A percentile compares a stretch with the other conserved stretches of the same genome.
phyloP scores from a whole-genome alignment of 2,113 vertebrate species.

The Prietella phreatophila region DNA sequence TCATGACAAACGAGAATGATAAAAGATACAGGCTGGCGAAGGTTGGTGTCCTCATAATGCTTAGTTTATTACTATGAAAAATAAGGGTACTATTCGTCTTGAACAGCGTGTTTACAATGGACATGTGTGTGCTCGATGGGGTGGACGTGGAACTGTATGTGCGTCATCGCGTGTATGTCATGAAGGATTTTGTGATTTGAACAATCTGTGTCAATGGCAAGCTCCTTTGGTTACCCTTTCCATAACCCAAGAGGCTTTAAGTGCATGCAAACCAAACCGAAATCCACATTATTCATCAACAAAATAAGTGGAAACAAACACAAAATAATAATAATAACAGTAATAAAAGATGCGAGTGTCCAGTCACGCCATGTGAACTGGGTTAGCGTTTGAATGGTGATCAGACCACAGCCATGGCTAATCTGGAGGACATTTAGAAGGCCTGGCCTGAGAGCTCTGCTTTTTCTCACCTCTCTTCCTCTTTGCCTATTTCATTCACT shows the following conservation, averaged over 20 bases:
- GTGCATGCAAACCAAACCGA: constrained; percentile 21
- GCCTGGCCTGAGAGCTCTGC: constrained; percentile 46
- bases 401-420: neutral
- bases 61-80: constrained; percentile 43
- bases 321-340: neutral
- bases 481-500: constrained; percentile 53
- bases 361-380: neutral
- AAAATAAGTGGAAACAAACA: constrained; percentile 1
- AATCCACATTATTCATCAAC: neutral
- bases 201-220: constrained; percentile 29
- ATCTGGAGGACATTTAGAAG: constrained; percentile 42
- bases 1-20: constrained; percentile 50
- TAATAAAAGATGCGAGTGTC: neutral
- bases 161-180: neutral
- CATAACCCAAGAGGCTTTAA: constrained; percentile 26
- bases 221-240: constrained; percentile 1
- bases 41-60: constrained; percentile 36
- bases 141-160: neutral
- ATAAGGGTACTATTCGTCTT: constrained; percentile 19
- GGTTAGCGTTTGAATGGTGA: neutral
- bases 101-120: constrained; percentile 32
- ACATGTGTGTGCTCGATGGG: neutral
- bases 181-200: constrained; percentile 1
- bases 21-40: constrained; percentile 39
- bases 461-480: constrained; percentile 58